phyloP scores from a whole-genome alignment of 2,888 invertebrate species.

The Campaea margaritaria region DNA sequence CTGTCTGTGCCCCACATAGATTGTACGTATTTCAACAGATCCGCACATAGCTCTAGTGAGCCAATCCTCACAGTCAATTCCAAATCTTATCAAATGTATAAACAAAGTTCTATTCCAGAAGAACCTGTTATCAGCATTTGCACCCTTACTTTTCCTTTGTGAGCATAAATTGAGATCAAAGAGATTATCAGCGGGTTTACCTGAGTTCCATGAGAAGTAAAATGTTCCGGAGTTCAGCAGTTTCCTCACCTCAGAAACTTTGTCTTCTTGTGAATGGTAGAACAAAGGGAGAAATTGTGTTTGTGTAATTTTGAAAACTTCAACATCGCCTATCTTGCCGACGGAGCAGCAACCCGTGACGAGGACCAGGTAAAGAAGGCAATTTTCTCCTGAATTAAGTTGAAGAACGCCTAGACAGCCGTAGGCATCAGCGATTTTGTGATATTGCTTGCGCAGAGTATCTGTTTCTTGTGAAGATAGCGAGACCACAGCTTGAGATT shows the following conservation, averaged over 20 bases:
- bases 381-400: slow-evolving; percentile 92
- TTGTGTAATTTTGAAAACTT: slow-evolving; percentile 97
- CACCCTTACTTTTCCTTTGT: slow-evolving; percentile 93
- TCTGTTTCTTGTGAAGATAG: slow-evolving; percentile 95
- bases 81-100: slow-evolving; percentile 95
- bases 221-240: slow-evolving; percentile 99
- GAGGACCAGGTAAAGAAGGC: slow-evolving; percentile 94
- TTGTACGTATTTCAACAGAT: slow-evolving; percentile 97
- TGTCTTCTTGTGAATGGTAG: slow-evolving; percentile 87
- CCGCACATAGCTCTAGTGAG: slow-evolving; percentile 98
- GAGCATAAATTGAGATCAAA: slow-evolving; percentile 98
- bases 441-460: slow-evolving; percentile 94
- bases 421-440: slow-evolving; percentile 96
- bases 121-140: slow-evolving; percentile 96
- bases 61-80: slow-evolving; percentile 96
- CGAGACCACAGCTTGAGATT: slow-evolving; percentile 95
- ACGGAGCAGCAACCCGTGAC: slow-evolving; percentile 98
- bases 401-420: slow-evolving; percentile 98
- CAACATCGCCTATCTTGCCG: slow-evolving; percentile 97
- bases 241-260: slow-evolving; percentile 89
- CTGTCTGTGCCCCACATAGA: slow-evolving; percentile 98
- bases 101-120: slow-evolving; percentile 99
- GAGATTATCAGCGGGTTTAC: slow-evolving; percentile 76
- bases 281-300: slow-evolving; percentile 95
- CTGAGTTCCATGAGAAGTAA: slow-evolving; percentile 95